Percentiles rank a stretch among this genome's conserved stretches.
Conservation (phyloP, 2,888 invertebrate species). For the Drosophila birchii region DNA sequence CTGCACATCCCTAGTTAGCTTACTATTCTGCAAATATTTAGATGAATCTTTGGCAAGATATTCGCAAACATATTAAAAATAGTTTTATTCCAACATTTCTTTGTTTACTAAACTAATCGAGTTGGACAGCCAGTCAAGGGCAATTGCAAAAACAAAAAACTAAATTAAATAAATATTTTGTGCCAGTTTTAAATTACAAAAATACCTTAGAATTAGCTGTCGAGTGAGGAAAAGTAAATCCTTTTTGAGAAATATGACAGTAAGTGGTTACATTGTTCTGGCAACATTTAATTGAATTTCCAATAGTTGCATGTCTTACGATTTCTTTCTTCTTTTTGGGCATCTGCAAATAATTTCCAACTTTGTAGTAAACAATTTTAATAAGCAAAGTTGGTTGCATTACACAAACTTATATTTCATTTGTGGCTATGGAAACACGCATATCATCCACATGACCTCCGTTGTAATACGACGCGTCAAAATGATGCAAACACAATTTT, state of each 20-base stretch:
- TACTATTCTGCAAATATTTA: slow-evolving; percentile 21
- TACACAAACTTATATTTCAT: slow-evolving; percentile 23
- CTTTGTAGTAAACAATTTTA: slow-evolving; percentile 29
- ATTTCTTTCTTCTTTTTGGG: slow-evolving; percentile 1
- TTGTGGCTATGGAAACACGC: slow-evolving; percentile 20
- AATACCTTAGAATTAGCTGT: not conserved
- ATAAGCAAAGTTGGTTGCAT: slow-evolving; percentile 34
- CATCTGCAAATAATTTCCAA: slow-evolving; percentile 5
- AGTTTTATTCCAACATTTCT: slow-evolving; percentile 9
- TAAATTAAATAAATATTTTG: not conserved
- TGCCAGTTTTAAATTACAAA: not conserved
- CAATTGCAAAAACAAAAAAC: slow-evolving; percentile 9
- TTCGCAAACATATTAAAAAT: slow-evolving; percentile 21
- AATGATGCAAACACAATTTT: slow-evolving; percentile 50
- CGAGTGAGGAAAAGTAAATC: not conserved
- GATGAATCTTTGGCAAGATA: slow-evolving; percentile 5
- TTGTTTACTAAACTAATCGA: slow-evolving; percentile 36
- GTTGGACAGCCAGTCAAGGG: slow-evolving; percentile 30
- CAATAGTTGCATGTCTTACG: slow-evolving; percentile 23
- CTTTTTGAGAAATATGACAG: not conserved
- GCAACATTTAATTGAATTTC: not conserved
- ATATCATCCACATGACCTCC: slow-evolving; percentile 31
- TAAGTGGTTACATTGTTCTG: not conserved
- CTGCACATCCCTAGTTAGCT: slow-evolving; percentile 5
- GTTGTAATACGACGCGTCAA: slow-evolving; percentile 37